phyloP scores from a whole-genome alignment of 2,113 vertebrate genomes.

The Rhadina sibilatrix region DNA sequence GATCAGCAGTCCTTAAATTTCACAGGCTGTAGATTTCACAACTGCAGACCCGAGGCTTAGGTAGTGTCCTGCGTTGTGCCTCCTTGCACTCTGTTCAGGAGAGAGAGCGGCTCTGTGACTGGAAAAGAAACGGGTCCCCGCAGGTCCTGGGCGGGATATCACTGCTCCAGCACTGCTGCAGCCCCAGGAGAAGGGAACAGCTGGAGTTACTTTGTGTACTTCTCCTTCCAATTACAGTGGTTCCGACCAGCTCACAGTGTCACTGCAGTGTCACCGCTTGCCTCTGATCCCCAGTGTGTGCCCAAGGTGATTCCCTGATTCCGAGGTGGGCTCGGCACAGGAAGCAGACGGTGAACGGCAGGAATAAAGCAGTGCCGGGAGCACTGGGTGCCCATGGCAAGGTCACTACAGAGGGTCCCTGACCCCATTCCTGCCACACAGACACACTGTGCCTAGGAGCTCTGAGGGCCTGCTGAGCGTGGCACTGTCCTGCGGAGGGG shows the following conservation, averaged over 20 bases:
- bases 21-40: background rate
- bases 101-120: rapidly evolving
- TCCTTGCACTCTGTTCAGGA: background rate
- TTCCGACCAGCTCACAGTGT: background rate
- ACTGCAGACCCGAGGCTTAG: background rate
- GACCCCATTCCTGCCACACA: background rate
- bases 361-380: background rate
- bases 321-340: background rate
- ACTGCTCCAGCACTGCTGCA: background rate
- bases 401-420: background rate
- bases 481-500: background rate
- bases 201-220: background rate
- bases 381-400: background rate
- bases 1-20: background rate
- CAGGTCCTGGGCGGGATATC: rapidly evolving
- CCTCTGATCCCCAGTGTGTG: background rate
- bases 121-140: background rate
- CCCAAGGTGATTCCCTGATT: background rate
- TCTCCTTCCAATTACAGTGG: background rate
- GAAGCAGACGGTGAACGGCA: rapidly evolving
- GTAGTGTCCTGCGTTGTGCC: background rate
- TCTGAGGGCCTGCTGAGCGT: background rate
- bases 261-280: background rate
- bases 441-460: background rate
- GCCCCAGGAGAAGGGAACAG: background rate